A percentile compares a stretch with the other conserved stretches of the same genome.
Conservation (phyloP, 1,140 invertebrate species). For the silkworm (Bombyx mori) region DNA sequence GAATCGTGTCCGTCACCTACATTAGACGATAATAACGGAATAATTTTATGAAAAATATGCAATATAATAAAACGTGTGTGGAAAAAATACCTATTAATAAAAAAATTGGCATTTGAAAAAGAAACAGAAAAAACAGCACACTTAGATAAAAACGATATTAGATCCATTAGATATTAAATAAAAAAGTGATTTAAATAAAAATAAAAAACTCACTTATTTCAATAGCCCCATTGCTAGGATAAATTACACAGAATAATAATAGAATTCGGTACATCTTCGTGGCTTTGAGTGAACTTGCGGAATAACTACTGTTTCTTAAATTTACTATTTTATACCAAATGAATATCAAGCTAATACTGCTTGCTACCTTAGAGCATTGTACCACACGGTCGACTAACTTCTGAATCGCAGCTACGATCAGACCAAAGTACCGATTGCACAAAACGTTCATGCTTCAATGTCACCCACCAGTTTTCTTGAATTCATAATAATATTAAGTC, state of each 20-base stretch:
- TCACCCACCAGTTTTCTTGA: constrained; percentile 25
- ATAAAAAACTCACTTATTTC: constrained; percentile 33
- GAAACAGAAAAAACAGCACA: too few species aligned
- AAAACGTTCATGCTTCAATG: constrained; percentile 34
- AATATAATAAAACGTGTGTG: too few species aligned
- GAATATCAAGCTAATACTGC: constrained; percentile 4
- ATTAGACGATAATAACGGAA: too few species aligned
- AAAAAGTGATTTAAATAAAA: too few species aligned
- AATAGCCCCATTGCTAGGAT: constrained; percentile 21
- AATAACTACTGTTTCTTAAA: neutral
- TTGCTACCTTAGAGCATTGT: neutral
- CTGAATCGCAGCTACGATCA: neutral
- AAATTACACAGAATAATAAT: constrained; percentile 16
- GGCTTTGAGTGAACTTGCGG: neutral
- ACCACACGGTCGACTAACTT: neutral
- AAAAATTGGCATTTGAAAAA: neutral
- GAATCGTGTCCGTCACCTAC: too few species aligned
- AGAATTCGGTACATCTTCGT: constrained; percentile 3
- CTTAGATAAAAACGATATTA: too few species aligned
- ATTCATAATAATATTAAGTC: constrained; percentile 20
- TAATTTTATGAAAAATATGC: too few species aligned
- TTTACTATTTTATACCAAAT: constrained; percentile 4
- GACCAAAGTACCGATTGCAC: constrained; percentile 25
- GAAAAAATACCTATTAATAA: neutral
- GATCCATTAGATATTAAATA: too few species aligned